These are phyloP conservation scores for Actinia tenebrosa DNA, from an alignment of 64 coral and sea anemone species.

Conservation along the genomic window DNA sequence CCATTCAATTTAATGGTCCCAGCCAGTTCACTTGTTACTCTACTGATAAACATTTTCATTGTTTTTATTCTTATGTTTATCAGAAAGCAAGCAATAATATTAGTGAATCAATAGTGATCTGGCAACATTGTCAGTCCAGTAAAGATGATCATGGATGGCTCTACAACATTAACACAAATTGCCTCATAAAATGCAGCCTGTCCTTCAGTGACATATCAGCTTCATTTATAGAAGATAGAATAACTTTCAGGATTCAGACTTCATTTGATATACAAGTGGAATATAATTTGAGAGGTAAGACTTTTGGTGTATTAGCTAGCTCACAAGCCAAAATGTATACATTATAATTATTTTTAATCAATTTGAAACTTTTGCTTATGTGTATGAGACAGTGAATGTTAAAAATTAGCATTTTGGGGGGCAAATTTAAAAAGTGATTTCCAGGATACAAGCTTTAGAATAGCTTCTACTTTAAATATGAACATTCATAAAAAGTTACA, in stretches of 20 bases:
- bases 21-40: not conserved
- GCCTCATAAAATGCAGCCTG: not conserved
- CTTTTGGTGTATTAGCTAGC: not conserved
- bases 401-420: too few species aligned
- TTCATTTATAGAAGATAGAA: not conserved
- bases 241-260: constrained; percentile 23
- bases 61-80: too few species aligned
- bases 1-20: not conserved
- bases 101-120: constrained; percentile 5
- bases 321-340: too few species aligned
- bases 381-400: too few species aligned
- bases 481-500: too few species aligned
- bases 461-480: too few species aligned
- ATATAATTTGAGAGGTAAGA: not conserved
- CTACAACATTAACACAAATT: not conserved
- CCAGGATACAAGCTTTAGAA: too few species aligned
- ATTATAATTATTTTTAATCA: too few species aligned
- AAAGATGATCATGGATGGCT: not conserved
- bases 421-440: too few species aligned
- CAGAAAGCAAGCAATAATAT: not conserved
- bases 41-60: not conserved
- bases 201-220: not conserved
- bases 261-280: constrained; percentile 3
- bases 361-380: too few species aligned
- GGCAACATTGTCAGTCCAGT: constrained; percentile 21